phyloP scores from a whole-genome alignment of 2,888 invertebrate species.

The Drymonia ruficornis region DNA sequence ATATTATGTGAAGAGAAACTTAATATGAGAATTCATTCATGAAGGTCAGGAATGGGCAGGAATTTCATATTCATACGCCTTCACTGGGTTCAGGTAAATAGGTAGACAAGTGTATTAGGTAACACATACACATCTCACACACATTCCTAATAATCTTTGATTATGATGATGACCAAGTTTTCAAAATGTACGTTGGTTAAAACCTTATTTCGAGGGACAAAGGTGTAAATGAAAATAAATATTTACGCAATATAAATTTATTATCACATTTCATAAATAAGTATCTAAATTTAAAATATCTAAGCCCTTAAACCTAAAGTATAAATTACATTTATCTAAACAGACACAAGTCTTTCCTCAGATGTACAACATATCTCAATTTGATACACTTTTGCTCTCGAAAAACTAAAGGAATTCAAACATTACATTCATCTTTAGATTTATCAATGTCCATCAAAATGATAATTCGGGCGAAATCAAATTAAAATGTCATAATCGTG shows the following conservation, averaged over 20 bases:
- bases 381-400: constrained; percentile 55
- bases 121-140: too few species aligned
- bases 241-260: constrained; percentile 69
- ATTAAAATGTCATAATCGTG: constrained; percentile 70
- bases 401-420: constrained; percentile 37
- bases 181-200: too few species aligned
- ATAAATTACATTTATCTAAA: constrained; percentile 76
- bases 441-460: constrained; percentile 39
- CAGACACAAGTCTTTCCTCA: constrained; percentile 52
- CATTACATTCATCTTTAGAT: constrained; percentile 41
- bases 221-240: not conserved
- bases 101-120: too few species aligned
- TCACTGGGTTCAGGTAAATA: too few species aligned
- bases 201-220: too few species aligned
- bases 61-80: not conserved
- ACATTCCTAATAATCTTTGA: too few species aligned
- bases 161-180: not conserved
- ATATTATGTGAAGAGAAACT: not conserved
- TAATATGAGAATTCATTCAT: not conserved
- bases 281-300: constrained; percentile 66
- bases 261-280: constrained; percentile 84
- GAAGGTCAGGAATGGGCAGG: not conserved
- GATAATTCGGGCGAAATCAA: constrained; percentile 41
- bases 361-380: constrained; percentile 38
- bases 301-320: constrained; percentile 68